phyloP scores from a whole-genome alignment of 2,113 vertebrate species.

The Aramus guarauna region DNA sequence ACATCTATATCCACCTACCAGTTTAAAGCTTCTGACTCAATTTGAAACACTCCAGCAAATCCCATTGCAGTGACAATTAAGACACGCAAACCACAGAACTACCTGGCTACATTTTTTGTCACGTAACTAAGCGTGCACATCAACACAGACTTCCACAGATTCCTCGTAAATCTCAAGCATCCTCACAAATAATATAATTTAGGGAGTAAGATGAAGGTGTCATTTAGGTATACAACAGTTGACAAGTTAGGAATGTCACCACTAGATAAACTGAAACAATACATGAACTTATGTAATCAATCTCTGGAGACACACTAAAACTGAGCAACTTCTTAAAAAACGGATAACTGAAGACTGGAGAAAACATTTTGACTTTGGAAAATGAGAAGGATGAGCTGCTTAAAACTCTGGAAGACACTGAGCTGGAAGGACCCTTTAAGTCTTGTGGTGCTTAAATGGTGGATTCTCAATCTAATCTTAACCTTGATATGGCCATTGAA shows the following conservation, averaged over 20 bases:
- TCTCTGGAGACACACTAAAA: neutral
- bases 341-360: neutral
- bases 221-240: neutral
- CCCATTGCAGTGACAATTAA: neutral
- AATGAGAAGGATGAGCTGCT: neutral
- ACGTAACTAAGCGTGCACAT: neutral
- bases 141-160: neutral
- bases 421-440: neutral
- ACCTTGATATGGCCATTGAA: neutral
- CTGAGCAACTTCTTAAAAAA: neutral
- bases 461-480: neutral
- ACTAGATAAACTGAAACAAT: neutral
- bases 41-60: neutral
- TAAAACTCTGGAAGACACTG: neutral
- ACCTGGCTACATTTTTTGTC: neutral
- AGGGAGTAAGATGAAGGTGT: neutral
- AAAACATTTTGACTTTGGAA: neutral
- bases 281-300: fast-evolving
- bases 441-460: neutral
- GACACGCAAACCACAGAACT: neutral
- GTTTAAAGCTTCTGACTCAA: neutral
- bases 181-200: neutral
- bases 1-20: neutral
- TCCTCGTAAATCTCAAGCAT: neutral
- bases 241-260: neutral